A percentile compares a stretch with the other conserved stretches of the same genome.
These are phyloP conservation scores for Lasioglossum vierecki DNA, from an alignment of 2,888 invertebrate genomes.

Conservation along the genomic window DNA sequence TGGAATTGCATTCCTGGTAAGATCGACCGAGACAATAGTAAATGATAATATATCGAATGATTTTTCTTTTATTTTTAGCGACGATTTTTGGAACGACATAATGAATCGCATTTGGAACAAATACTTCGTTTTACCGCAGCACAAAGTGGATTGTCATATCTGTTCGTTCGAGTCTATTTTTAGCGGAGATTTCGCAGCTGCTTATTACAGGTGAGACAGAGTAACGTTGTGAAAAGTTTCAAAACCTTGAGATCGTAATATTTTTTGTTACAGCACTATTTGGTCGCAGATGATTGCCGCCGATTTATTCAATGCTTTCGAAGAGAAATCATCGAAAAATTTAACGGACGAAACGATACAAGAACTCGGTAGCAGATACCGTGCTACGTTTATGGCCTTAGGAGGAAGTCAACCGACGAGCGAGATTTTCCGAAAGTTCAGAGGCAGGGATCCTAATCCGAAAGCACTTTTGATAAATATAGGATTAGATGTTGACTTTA, in stretches of 20 bases:
- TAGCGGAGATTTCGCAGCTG: slow-evolving; percentile 92
- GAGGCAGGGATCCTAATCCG: slow-evolving; percentile 95
- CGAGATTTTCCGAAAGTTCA: slow-evolving; percentile 95
- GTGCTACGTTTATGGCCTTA: slow-evolving; percentile 92
- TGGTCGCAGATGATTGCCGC: slow-evolving; percentile 97
- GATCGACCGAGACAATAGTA: slow-evolving; percentile 44
- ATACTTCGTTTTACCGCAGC: slow-evolving; percentile 90
- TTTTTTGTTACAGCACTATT: slow-evolving; percentile 87
- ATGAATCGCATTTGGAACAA: slow-evolving; percentile 92
- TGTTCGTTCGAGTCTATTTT: slow-evolving; percentile 94
- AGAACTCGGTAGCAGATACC: slow-evolving; percentile 89
- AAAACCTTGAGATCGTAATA: background rate
- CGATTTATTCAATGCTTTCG: slow-evolving; percentile 94
- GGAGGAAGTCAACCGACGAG: slow-evolving; percentile 93
- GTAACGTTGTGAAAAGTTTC: background rate
- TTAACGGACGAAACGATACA: slow-evolving; percentile 84
- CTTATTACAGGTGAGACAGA: slow-evolving; percentile 88
- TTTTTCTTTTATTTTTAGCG: slow-evolving; percentile 79
- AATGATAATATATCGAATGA: slow-evolving; percentile 9
- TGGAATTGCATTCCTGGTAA: slow-evolving; percentile 91
- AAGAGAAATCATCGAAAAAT: slow-evolving; percentile 85
- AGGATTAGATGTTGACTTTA: slow-evolving; percentile 82
- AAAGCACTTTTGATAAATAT: slow-evolving; percentile 90
- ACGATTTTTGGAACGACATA: slow-evolving; percentile 93
- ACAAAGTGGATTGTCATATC: slow-evolving; percentile 92